Evolutionary conservation across 2,113 vertebrate species (phyloP).

Genomic region (Bubo scandiacus): DNA sequence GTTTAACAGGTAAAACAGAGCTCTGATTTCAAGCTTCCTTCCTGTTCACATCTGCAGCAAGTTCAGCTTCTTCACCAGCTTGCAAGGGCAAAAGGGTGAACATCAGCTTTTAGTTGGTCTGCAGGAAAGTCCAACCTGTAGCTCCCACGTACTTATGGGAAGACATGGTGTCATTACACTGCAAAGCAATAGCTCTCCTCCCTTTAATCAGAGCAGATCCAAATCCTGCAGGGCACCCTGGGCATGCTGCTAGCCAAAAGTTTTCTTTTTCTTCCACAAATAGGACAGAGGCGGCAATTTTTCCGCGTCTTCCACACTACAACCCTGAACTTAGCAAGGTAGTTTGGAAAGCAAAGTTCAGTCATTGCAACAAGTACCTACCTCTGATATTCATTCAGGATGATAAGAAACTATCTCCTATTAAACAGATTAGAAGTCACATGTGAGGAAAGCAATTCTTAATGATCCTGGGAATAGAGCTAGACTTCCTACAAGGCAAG

Average conservation of each 20-base stretch:
- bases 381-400: neutral
- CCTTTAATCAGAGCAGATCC: neutral
- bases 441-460: neutral
- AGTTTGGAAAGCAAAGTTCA: neutral
- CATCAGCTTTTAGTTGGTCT: neutral
- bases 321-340: neutral
- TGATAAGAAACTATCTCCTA: neutral
- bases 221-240: neutral
- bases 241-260: neutral
- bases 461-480: neutral
- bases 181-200: neutral
- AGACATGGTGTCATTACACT: neutral
- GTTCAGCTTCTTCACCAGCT: neutral
- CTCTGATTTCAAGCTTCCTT: neutral
- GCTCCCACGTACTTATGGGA: accelerated
- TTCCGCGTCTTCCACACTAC: neutral
- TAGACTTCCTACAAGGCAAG: neutral
- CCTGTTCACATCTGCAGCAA: neutral
- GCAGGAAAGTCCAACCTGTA: neutral
- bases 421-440: neutral
- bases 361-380: neutral
- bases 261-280: neutral
- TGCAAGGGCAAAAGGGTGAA: neutral
- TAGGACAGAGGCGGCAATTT: neutral
- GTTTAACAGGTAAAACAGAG: neutral